Base-by-base conservation (phyloP, 2,888 invertebrate genomes). In the Cheilosia variabilis region DNA sequence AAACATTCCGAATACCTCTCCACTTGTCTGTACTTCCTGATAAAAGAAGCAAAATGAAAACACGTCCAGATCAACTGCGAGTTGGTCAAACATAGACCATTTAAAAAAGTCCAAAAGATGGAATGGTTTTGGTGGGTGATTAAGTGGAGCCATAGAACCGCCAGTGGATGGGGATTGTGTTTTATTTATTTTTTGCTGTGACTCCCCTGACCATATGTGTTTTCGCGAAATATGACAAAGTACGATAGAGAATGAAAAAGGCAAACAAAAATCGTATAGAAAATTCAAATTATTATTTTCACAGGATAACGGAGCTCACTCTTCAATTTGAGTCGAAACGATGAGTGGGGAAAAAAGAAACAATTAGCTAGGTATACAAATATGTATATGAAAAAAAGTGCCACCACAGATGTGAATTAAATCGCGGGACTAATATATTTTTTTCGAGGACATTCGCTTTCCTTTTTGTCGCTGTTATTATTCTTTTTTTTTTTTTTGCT, bases 351-450 rank as follows among this genome's bases (percentile, higher is more conserved):
- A 63, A 63, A 63, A 76, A 76, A 57, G 31, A 81, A 24, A 52
- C 52, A 52, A 24, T 52, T 52, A 52, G 22, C 17, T 50, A 22
- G 10, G 19, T 55, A 24, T 17, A 15, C 50, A 50, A 50, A 50
- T 19, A 24, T 37, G 19, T 19, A 19, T 47, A 31, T 41, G 47
- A 45, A 63, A 69, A 79, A 43, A 72, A 75, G 60, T 65, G 52
- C 63, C 80, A 84, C 84, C 84, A 84, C 84, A 84, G 80, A 84
- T 84, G 80, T 63, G 80, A 84, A 80, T 84, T 84, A 84, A 80
- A 75, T 80, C 84, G 84, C 68, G 47, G 79, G 84, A 66, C 84
- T 84, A 80, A 84, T 84, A 65, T 82, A 60, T 68, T 68, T 81
- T 76, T 69, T 63, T 13, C 13, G 68, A 78, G 68, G 63, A 69